Percentiles rank a stretch among this genome's conserved stretches.
Evolutionary conservation across 2,797 vertebrate species (phyloP).

Genomic region (Cetoscarus ocellatus): DNA sequence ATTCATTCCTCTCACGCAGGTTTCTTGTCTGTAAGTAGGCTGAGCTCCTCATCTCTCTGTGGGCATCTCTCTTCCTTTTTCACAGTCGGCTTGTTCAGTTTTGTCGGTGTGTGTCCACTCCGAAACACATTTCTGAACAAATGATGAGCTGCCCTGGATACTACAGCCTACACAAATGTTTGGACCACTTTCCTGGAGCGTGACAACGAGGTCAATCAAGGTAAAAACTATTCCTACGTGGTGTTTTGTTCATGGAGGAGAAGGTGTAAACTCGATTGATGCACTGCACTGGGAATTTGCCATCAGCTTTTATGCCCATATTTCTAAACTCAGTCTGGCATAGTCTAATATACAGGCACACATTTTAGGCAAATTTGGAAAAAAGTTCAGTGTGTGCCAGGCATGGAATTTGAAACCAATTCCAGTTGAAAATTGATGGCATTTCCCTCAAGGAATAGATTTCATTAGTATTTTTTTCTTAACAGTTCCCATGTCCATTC

Average conservation of each 20-base stretch:
- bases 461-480: no score
- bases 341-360: no score
- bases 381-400: no score
- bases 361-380: no score
- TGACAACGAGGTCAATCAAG: constrained; percentile 5
- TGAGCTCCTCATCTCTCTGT: constrained; percentile 23
- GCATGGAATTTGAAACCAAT: no score
- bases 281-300: no score
- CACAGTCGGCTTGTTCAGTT: constrained; percentile 4
- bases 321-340: no score
- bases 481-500: no score
- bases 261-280: background rate
- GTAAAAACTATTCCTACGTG: background rate
- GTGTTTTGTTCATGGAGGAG: background rate
- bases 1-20: constrained; percentile 31
- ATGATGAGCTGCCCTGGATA: background rate
- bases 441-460: no score
- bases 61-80: constrained; percentile 16
- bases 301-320: no score
- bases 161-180: background rate
- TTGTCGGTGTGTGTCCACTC: background rate
- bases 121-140: background rate
- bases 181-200: background rate
- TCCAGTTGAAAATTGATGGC: no score
- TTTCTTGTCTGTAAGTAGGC: constrained; percentile 10